A percentile compares a stretch with the other conserved stretches of the same genome.
Evolutionary conservation across 1,140 invertebrate species (phyloP).

Genomic region (Pseudomyrmex dendroicus): DNA sequence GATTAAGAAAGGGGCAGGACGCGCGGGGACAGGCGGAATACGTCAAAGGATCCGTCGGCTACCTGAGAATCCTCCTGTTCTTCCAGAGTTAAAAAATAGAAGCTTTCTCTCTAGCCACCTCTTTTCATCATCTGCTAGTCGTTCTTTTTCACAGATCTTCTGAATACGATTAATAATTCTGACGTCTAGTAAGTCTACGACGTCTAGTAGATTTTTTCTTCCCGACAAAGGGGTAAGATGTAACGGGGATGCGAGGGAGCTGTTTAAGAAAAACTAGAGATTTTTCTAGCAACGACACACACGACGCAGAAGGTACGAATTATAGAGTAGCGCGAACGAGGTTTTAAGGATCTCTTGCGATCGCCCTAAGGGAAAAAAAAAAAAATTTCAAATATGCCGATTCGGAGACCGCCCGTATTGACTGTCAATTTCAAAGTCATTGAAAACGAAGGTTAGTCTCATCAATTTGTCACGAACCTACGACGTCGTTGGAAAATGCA

Average conservation of each 20-base stretch:
- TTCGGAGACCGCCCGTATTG: not conserved
- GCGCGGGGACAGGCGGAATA: conserved; percentile 75
- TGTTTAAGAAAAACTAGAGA: conserved; percentile 69
- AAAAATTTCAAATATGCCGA: too few relatives aligned
- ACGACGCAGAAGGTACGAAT: not conserved
- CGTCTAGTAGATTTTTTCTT: not conserved
- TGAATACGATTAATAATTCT: conserved; percentile 67
- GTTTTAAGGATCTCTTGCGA: conserved; percentile 74
- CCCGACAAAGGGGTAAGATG: conserved; percentile 48
- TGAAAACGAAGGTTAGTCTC: not conserved
- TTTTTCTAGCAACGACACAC: conserved; percentile 40
- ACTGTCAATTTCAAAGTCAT: conserved; percentile 15
- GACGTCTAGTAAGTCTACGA: too few relatives aligned
- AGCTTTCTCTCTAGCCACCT: conserved; percentile 18
- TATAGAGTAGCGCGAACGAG: conserved; percentile 14
- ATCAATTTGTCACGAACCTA: too few relatives aligned
- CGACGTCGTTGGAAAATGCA: too few relatives aligned
- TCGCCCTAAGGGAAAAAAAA: conserved; percentile 13
- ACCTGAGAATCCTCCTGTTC: conserved; percentile 78
- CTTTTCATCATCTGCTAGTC: conserved; percentile 18
- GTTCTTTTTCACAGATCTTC: conserved; percentile 62
- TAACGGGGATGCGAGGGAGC: conserved; percentile 62
- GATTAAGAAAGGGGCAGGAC: too few relatives aligned
- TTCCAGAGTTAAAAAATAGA: conserved; percentile 51
- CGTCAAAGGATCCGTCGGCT: conserved; percentile 81